Base-by-base conservation (phyloP, 2,113 vertebrate genomes). In the Nansenia antarctica region DNA sequence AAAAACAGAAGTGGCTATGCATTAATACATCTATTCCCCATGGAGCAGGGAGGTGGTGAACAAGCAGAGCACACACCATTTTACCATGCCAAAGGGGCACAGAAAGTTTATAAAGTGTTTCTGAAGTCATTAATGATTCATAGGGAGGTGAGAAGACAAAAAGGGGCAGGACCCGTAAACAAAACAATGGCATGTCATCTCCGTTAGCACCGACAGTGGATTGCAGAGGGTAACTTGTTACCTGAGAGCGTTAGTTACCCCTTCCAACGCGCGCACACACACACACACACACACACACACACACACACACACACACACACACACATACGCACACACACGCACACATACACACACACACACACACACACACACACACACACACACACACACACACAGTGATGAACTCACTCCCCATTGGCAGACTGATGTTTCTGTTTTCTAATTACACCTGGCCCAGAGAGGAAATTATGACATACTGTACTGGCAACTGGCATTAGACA, bases 381-480 rank as follows among this genome's bases (percentile, higher is more conserved):
- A 68, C 60, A 60, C 54, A 15, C 39, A n/a, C 15, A 63, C 24
- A 45, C 22, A 24, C 5, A 29, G 70, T 73, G 83, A 42, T 85
- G 77, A 84, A 82, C 78, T 72, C 24, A 7, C 65, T 78, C 55
- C 71, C 75, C 2, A 32, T 47, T 72, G 64, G 73, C 74, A 66
- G 63, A 52, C 65, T 55, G 26, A 65, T 34, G 68, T 79, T 68
- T 83, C 53, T 73, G 67, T 82, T 83, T 80, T 78, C 64, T 79
- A 85, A 87, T 86, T 75, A 84, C 82, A 73, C 47, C 15, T 7
- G 59, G 67, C 55, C 67, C 76, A 64, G 32, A 24, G 73, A 71
- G 80, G 52, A 54, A 63, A 63, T 63, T 67, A 72, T 57, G 67
- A 72, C 65, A 69, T n/a, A n/a, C n/a, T n/a, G n/a, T 52, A 64